Evolutionary conservation across 2,797 vertebrate species (phyloP).

Genomic region (Huso huso): DNA sequence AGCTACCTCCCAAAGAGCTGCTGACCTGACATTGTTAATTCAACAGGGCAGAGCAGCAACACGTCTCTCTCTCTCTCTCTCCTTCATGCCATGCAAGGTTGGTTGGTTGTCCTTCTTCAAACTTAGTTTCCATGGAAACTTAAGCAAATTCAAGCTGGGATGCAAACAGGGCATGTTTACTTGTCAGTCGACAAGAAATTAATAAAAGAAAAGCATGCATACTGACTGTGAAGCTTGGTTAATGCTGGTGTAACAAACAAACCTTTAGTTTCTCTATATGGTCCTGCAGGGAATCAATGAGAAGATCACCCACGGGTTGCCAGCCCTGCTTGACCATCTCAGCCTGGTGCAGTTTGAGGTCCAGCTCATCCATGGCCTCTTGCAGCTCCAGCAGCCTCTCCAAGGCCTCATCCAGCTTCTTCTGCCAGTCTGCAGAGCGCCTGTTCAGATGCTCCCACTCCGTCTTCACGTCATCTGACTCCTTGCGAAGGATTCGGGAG

Average conservation of each 20-base stretch:
- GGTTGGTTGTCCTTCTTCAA: too few species aligned
- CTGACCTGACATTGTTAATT: not conserved
- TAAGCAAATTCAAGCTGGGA: too few species aligned
- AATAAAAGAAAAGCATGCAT: too few species aligned
- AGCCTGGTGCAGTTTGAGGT: slow-evolving; percentile 80
- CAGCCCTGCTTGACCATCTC: slow-evolving; percentile 85
- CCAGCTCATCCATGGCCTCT: slow-evolving; percentile 77
- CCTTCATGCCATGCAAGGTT: not conserved
- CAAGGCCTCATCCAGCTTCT: slow-evolving; percentile 77
- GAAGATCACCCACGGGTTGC: slow-evolving; percentile 85
- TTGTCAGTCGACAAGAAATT: too few species aligned
- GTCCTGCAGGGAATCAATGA: slow-evolving; percentile 80
- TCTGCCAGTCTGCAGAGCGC: slow-evolving; percentile 78
- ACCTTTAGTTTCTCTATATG: slow-evolving; percentile 92
- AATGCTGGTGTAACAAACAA: not conserved
- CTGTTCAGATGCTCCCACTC: slow-evolving; percentile 74
- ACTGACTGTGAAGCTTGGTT: not conserved
- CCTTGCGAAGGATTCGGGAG: slow-evolving; percentile 73
- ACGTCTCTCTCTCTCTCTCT: not conserved
- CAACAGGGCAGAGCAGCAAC: not conserved
- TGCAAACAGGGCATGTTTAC: too few species aligned
- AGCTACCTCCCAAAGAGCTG: not conserved
- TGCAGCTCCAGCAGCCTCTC: slow-evolving; percentile 78
- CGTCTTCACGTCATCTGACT: slow-evolving; percentile 71
- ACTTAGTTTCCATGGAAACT: too few species aligned